Base-by-base conservation (phyloP, 2,797 vertebrate genomes). In the Kryptolebias ocellatus region DNA sequence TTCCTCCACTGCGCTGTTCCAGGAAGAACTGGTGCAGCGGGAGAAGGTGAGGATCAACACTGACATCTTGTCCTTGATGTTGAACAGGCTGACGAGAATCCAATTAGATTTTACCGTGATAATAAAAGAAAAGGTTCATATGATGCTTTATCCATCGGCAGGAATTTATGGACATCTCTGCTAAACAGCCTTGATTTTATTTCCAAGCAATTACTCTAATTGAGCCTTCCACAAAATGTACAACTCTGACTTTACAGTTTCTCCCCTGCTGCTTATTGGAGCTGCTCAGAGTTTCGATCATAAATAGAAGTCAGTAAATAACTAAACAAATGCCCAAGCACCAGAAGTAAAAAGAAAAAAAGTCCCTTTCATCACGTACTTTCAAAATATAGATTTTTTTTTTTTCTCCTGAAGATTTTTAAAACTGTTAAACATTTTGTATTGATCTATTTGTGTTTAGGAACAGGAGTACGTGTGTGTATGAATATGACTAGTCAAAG, bases 131-230 rank as follows among this genome's bases (percentile, higher is more conserved):
- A 4, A 14, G n/a, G 16, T 50, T 65, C 1, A 2, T 31, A 14
- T 28, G 11, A 68, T 29, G 45, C 17, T 18, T 29, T 67, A 76
- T 75, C 74, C 61, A 67, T 74, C 50, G 66, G 5, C 12, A 37
- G 45, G 50, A 64, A 67, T 67, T 27, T 72, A 76, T 53, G 70
- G 72, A 73, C 67, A 44, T 49, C 62, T 80, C 71, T 8, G 61
- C 61, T 60, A 78, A 83, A 79, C 39, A 11, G 47, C 53, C 29
- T 78, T 37, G 55, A 69, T 76, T 51, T 82, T 82, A 70, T 75
- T 71, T 77, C 76, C 66, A 70, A 76, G 66, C 57, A 78, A 78
- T 86, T 83, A 83, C 60, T 81, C 58, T 74, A 79, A 81, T 72
- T 70, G 80, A 72, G 49, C 64, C 6, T 7, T 58, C 60, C 61